A percentile compares a stretch with the other conserved stretches of the same genome.
These are phyloP conservation scores for Anableps anableps DNA, from an alignment of 2,797 vertebrate genomes.

Conservation along the genomic window DNA sequence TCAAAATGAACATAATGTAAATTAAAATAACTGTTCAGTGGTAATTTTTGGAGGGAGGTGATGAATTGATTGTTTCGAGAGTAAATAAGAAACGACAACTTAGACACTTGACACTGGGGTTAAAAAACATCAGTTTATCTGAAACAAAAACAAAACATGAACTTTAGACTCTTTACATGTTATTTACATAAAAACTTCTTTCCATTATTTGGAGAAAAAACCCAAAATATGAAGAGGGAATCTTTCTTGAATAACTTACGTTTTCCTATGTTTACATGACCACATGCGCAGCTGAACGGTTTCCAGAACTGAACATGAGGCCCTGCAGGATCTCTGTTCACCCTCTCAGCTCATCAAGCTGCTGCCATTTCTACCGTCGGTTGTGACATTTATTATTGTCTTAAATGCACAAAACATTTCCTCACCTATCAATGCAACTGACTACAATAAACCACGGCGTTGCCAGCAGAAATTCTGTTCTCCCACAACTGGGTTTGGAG, in stretches of 20 bases:
- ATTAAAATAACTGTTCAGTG: not conserved
- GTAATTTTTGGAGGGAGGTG: not conserved
- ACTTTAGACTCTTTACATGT: slow-evolving; percentile 76
- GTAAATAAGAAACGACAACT: slow-evolving; percentile 19
- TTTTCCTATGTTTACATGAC: not conserved
- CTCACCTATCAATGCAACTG: not conserved
- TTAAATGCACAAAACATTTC: slow-evolving; percentile 2
- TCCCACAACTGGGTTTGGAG: not conserved
- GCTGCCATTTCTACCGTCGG: not conserved
- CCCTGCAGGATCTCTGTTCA: not conserved
- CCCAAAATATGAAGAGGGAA: slow-evolving; percentile 5
- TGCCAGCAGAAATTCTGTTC: not conserved
- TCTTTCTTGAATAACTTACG: not conserved
- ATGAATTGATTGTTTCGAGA: not conserved
- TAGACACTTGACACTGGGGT: slow-evolving; percentile 38
- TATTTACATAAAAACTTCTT: slow-evolving; percentile 77
- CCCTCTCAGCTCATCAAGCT: not conserved
- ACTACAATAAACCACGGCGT: not conserved
- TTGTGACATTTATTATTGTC: not conserved
- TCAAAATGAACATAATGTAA: too few species aligned
- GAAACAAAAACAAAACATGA: slow-evolving; percentile 67
- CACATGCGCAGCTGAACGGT: not conserved
- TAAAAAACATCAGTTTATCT: slow-evolving; percentile 70
- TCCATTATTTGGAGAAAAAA: slow-evolving; percentile 45
- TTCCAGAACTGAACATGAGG: not conserved